Base-by-base conservation (phyloP, 2,888 invertebrate genomes). In the Dolichopus griseipennis region DNA sequence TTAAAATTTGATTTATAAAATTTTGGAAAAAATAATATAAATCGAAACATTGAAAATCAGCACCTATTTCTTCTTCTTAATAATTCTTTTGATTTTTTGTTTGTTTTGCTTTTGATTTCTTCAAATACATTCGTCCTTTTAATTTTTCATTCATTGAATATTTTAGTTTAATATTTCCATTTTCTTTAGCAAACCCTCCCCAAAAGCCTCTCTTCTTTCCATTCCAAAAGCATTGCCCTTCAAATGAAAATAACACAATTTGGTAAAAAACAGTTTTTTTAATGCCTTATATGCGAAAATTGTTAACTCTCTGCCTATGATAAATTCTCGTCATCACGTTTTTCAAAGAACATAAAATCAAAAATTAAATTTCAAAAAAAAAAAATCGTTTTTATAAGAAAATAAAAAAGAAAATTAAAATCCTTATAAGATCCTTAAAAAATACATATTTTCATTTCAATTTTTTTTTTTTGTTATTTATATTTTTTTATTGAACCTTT, bases 401-500 rank as follows among this genome's bases (percentile, higher is more conserved):
- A 10, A 37, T 37, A 10, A 37, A 12, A 18, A 18, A 52, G n/a
- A 12, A 52, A 52, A 52, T 6, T 12, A 52, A 52, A 52, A 9
- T 18, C n/a, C 6, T 52, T 52, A 15, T 52, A n/a, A 52, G 52
- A 52, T 52, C 52, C 52, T 52, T 52, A n/a, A 18, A n/a, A 52
- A 37, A 52, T 12, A 52, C 41, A 41, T 41, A 27, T 27, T 27
- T 27, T 27, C 5, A 2, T 27, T 27, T 27, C 5, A 4, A 5
- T 27, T 27, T 27, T 27, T 27, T n/a, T 2, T 27, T 27, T 27
- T 5, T 27, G 27, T 27, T 37, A 12, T 12, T 41, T 41, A 9
- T 41, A 6, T 41, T 18, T 52, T 52, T 52, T 52, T 52, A 63
- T 63, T 63, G 63, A 63, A 63, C 63, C 27, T 63, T 63, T 63